A percentile compares a stretch with the other conserved stretches of the same genome.
phyloP scores from a whole-genome alignment of 2,113 vertebrate genomes.

The Sinocyclocheilus anshuiensis region DNA sequence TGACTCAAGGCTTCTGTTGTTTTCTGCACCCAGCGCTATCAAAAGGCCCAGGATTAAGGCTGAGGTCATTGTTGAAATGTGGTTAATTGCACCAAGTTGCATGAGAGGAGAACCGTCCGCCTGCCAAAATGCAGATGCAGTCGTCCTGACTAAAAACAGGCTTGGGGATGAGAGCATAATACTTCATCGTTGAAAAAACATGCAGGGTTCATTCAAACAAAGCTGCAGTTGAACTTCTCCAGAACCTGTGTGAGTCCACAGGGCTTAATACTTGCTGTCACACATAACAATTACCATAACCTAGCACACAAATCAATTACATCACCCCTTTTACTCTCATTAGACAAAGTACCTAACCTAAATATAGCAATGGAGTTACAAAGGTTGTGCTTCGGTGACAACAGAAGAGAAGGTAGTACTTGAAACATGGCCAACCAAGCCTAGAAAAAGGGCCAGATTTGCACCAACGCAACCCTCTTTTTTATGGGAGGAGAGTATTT shows the following conservation, averaged over 20 bases:
- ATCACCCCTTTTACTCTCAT: conserved; percentile 28
- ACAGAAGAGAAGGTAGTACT: conserved; percentile 5
- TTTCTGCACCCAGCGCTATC: conserved; percentile 64
- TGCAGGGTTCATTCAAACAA: conserved; percentile 20
- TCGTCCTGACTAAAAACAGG: conserved; percentile 56
- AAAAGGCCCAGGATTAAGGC: conserved; percentile 55
- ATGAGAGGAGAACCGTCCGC: conserved; percentile 65
- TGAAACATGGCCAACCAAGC: background rate
- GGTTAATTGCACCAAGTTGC: conserved; percentile 65
- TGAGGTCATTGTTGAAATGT: conserved; percentile 64
- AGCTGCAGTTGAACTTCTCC: conserved; percentile 30
- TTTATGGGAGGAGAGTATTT: too few relatives aligned
- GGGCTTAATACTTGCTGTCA: conserved; percentile 16
- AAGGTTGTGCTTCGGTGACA: background rate
- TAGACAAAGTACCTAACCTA: conserved; percentile 8
- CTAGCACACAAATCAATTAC: conserved; percentile 19
- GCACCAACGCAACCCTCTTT: too few relatives aligned
- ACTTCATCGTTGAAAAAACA: conserved; percentile 46
- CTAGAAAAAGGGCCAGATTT: background rate
- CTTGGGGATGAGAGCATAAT: conserved; percentile 35
- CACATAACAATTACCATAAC: conserved; percentile 40
- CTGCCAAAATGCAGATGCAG: conserved; percentile 58
- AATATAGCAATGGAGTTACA: background rate
- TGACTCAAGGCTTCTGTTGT: conserved; percentile 73
- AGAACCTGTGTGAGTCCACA: conserved; percentile 12